Base-by-base conservation (phyloP, 2,888 invertebrate genomes). In the Leptura quadrifasciata region DNA sequence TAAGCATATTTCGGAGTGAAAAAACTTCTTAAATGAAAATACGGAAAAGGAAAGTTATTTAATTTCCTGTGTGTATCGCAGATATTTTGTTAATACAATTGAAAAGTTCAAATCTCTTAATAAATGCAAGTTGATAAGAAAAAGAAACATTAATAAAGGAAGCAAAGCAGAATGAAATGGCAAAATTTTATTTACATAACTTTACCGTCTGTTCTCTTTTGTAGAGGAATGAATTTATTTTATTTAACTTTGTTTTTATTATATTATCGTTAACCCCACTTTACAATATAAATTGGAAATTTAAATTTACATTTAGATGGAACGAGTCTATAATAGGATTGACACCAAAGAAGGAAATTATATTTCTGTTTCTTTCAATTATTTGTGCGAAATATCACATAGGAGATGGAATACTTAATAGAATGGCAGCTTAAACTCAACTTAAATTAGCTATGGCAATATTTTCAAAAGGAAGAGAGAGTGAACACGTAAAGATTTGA, bases 1-100 rank as follows among this genome's bases (percentile, higher is more conserved):
- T 54, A 60, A 47, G 35, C 57, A 63, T 39, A 39, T 18, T 63
- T 18, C 57, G 21, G 9, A 18, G 21, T 39, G 58, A 24, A 52
- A 69, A 31, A 57, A 57, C 21, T 39, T 39, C 61, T 17, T 15
- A 18, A 20, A 18, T 17, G 27, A 61, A 76, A 79, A 73, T 73
- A 75, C 63, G 71, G 64, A 75, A 75, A 74, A 69, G 58, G 24
- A 77, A 76, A 74, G 60, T 76, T 70, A 75, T 78, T 78, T 75
- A 78, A 80, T 80, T 80, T 80, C 76, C 78, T 75, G 75, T 76
- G 65, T 21, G 69, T 69, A 79, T 76, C 58, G 67, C 20, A 12
- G 58, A 69, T 69, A 69, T 77, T 79, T 71, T 74, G 39, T 64
- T 74, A 72, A 80, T 72, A 75, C 74, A 75, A 79, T 78, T 78